These are phyloP conservation scores for Drosophila tropicalis DNA, from an alignment of 1,140 invertebrate genomes.

Conservation along the genomic window DNA sequence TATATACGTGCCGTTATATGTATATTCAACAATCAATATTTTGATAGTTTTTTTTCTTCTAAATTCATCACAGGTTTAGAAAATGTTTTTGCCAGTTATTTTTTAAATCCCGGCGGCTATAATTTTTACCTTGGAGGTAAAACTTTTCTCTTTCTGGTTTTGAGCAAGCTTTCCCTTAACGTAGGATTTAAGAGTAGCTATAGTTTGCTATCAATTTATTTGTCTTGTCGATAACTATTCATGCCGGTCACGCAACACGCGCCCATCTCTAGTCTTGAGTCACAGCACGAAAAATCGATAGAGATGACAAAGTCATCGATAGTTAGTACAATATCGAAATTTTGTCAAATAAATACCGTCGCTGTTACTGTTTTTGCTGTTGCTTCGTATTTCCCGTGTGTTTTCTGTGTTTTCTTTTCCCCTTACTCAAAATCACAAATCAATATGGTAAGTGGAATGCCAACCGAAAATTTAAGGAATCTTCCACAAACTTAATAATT, in stretches of 20 bases:
- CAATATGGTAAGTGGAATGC: constrained; percentile 62
- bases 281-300: neutral
- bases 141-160: too few species aligned
- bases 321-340: neutral
- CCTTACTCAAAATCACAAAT: constrained; percentile 51
- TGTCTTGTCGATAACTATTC: neutral
- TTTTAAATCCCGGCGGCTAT: too few species aligned
- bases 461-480: neutral
- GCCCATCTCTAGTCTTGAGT: too few species aligned
- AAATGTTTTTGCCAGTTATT: too few species aligned
- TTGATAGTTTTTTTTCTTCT: neutral
- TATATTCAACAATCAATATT: neutral
- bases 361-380: constrained; percentile 21
- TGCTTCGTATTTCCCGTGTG: constrained; percentile 62
- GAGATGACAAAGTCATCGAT: neutral
- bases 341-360: too few species aligned
- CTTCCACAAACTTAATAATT: neutral
- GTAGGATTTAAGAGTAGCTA: too few species aligned
- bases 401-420: constrained; percentile 59
- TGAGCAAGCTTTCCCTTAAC: too few species aligned
- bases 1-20: neutral
- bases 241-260: too few species aligned
- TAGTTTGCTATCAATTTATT: neutral
- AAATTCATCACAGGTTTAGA: too few species aligned
- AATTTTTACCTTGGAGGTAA: too few species aligned